Evolutionary conservation across 2,888 invertebrate genomes (phyloP).

Genomic region (Apodemia mormo): DNA sequence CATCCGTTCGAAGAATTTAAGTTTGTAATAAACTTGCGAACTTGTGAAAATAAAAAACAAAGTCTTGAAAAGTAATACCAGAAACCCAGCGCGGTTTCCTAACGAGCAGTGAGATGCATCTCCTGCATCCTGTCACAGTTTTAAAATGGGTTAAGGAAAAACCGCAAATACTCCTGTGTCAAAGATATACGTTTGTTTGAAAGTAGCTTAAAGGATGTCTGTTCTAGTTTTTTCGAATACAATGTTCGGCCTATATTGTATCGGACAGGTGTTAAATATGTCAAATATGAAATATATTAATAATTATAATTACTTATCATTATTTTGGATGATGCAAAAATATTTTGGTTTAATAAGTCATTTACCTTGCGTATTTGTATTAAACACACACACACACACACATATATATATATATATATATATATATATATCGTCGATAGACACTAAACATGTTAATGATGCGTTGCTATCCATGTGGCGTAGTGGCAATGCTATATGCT

Average conservation of each 20-base stretch:
- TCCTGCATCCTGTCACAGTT: neutral
- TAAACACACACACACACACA: no score
- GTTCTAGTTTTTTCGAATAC: constrained; percentile 16
- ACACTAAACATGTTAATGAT: no score
- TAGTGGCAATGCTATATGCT: no score
- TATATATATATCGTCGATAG: no score
- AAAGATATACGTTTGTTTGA: neutral
- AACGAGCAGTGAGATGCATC: neutral
- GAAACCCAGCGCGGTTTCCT: neutral
- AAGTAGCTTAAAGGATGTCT: neutral
- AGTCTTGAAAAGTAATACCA: constrained; percentile 7
- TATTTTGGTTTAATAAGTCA: no score
- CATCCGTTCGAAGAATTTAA: neutral
- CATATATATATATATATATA: no score
- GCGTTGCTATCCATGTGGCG: no score
- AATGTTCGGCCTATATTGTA: neutral
- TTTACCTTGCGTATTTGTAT: no score
- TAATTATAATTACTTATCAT: no score
- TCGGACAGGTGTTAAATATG: neutral
- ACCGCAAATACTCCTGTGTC: neutral
- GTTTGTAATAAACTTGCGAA: neutral
- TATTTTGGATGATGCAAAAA: no score
- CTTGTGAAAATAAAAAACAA: neutral
- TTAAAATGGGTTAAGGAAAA: neutral
- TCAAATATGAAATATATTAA: no score